Conservation (phyloP, 2,113 vertebrate genomes). For the Heterocephalus glaber region DNA sequence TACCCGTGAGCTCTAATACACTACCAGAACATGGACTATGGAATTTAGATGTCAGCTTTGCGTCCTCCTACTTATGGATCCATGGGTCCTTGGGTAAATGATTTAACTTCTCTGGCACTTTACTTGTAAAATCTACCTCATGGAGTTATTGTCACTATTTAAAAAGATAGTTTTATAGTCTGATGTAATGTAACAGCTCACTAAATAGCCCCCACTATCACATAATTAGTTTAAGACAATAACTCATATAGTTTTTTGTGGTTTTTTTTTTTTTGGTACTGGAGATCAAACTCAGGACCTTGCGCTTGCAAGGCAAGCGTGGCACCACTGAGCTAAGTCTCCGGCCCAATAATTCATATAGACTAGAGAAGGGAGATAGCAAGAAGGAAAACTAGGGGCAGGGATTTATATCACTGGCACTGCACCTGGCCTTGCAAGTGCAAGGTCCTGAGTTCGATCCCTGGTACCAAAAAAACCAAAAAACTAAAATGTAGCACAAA, state of each 20-base stretch:
- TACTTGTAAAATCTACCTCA: background rate
- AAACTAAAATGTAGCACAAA: background rate
- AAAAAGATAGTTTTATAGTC: background rate
- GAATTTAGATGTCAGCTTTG: background rate
- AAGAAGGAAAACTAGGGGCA: constrained; percentile 5
- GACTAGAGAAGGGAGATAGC: background rate
- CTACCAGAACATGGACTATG: background rate
- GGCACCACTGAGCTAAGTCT: no score
- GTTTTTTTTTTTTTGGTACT: no score
- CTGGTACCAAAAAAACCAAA: no score
- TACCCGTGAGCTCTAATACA: background rate
- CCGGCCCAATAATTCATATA: background rate
- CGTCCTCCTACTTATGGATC: background rate
- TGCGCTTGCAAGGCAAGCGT: no score
- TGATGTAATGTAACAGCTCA: background rate
- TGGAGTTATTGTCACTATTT: constrained; percentile 3
- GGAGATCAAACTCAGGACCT: no score
- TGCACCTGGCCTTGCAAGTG: no score
- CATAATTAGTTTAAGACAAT: background rate
- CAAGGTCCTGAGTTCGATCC: no score
- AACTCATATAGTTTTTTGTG: no score
- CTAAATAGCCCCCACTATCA: background rate
- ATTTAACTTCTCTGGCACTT: background rate
- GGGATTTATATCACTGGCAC: no score
- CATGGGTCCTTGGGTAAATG: background rate